Percentiles rank a stretch among this genome's conserved stretches.
phyloP scores from a whole-genome alignment of 1,140 invertebrate genomes.

The Sipha flava region DNA sequence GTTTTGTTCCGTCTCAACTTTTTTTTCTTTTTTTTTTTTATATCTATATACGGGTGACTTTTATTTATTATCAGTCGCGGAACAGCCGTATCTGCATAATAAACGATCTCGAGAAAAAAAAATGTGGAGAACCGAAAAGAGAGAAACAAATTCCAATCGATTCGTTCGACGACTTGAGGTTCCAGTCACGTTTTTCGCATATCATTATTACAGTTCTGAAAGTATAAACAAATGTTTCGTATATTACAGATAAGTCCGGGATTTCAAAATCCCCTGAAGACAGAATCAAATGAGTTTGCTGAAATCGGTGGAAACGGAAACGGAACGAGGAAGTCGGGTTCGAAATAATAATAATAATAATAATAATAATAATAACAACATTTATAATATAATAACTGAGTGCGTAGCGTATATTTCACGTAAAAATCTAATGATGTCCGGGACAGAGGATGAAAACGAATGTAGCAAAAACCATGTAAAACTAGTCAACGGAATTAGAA shows the following conservation, averaged over 20 bases:
- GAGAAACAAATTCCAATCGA: slow-evolving; percentile 27
- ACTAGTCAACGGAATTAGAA: background rate
- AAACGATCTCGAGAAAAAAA: slow-evolving; percentile 3
- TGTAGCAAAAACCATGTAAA: background rate
- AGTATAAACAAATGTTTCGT: slow-evolving; percentile 25
- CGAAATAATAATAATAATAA: background rate
- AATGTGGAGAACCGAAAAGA: background rate
- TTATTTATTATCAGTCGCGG: slow-evolving; percentile 29
- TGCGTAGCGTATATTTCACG: background rate
- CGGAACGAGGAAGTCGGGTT: background rate
- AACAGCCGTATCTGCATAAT: slow-evolving; percentile 31
- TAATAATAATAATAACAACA: background rate
- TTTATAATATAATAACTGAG: background rate
- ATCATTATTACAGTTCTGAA: slow-evolving; percentile 28
- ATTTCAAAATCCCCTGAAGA: slow-evolving; percentile 12
- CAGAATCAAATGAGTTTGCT: slow-evolving; percentile 19
- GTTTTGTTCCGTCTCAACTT: background rate
- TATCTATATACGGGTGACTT: background rate
- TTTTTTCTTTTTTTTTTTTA: background rate
- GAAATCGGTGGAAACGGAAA: background rate
- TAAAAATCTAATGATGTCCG: background rate
- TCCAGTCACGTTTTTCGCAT: slow-evolving; percentile 31
- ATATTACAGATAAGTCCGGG: slow-evolving; percentile 6
- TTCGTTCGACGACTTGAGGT: slow-evolving; percentile 16
- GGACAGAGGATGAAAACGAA: background rate